A percentile compares a stretch with the other conserved stretches of the same genome.
These are phyloP conservation scores for Dendrolimus houi DNA, from an alignment of 2,888 invertebrate species.

Conservation along the genomic window DNA sequence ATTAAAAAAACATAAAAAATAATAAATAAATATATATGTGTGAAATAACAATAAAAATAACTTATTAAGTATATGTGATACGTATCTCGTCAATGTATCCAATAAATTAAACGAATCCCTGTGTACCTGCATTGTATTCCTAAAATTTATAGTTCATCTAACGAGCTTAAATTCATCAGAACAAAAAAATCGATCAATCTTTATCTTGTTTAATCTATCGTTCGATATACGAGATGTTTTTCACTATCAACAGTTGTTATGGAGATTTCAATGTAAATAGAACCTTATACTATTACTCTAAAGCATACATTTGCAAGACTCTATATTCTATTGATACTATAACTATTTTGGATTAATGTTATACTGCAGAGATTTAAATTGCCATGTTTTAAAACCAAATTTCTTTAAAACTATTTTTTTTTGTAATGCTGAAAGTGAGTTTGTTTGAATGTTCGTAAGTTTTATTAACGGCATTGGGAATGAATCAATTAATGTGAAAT, in stretches of 20 bases:
- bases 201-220: neutral
- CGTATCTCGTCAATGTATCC: too few relatives aligned
- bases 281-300: neutral
- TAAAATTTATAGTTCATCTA: neutral
- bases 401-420: neutral
- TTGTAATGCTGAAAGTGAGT: too few relatives aligned
- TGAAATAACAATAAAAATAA: too few relatives aligned
- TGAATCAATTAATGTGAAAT: too few relatives aligned
- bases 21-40: too few relatives aligned
- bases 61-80: too few relatives aligned
- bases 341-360: neutral
- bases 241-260: neutral
- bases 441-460: too few relatives aligned
- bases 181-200: neutral
- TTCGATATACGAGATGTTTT: neutral
- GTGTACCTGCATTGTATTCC: neutral
- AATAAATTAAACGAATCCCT: neutral
- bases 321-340: neutral
- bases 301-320: neutral
- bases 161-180: neutral
- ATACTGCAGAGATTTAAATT: neutral
- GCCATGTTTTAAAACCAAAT: neutral
- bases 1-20: too few relatives aligned
- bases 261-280: neutral
- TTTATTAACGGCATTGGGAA: too few relatives aligned